Base-by-base conservation (phyloP, 2,888 invertebrate species). In the Mimachlamys varia region DNA sequence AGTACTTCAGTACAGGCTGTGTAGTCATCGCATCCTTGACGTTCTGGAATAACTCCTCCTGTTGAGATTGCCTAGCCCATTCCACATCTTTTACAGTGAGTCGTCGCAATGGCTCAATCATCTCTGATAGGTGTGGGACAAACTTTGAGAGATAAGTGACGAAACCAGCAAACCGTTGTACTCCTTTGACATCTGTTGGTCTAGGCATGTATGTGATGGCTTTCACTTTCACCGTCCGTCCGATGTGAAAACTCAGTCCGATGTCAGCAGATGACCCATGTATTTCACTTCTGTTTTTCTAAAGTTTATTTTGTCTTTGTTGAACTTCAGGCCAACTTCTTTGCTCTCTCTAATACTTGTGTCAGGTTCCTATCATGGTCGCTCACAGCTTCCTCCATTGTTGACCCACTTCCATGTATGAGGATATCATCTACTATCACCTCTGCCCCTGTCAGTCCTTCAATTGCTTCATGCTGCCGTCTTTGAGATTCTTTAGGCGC, bases 201-300 rank as follows among this genome's bases (percentile, higher is more conserved):
- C 27, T 27, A 5, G 3, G 7, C 62, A 76, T 76, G 3, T 76
- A 4, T n/a, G 13, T 27, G n/a, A 76, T 76, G 27, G 27, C 62
- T 2, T 13, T n/a, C 3, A 76, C 13, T 13, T 76, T 27, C 17
- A 4, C 62, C 13, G 62, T n/a, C n/a, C 27, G 27, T 76, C 62
- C 13, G 62, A 88, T 89, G 3, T 89, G 76, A n/a, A n/a, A n/a
- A 89, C n/a, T 87, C 89, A 44, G 44, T 10, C 17, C 5, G 38
- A 17, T 87, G 89, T 89, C n/a, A n/a, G n/a, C n/a, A n/a, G n/a
- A n/a, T n/a, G n/a, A n/a, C n/a, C n/a, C n/a, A n/a, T n/a, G n/a
- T n/a, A n/a, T n/a, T n/a, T n/a, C n/a, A n/a, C n/a, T n/a, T n/a
- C n/a, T n/a, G n/a, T n/a, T n/a, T n/a, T n/a, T n/a, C n/a, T n/a